Evolutionary conservation across 2,797 vertebrate genomes (phyloP).

Genomic region (Tokudaia muenninki): DNA sequence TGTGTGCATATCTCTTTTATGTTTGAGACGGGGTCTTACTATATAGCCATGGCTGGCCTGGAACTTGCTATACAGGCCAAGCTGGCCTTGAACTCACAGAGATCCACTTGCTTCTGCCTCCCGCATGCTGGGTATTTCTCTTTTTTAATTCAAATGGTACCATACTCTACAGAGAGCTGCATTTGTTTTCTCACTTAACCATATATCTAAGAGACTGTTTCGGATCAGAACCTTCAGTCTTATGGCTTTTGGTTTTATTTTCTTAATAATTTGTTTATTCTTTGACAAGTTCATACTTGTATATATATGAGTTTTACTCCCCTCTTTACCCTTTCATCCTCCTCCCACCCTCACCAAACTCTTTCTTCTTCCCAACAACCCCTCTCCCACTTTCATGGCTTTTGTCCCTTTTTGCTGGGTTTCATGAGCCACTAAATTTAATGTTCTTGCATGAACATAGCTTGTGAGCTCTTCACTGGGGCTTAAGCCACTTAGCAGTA

Average conservation of each 20-base stretch:
- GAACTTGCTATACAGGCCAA: neutral
- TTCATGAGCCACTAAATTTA: neutral
- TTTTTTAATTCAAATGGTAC: neutral
- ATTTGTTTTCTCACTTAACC: conserved; percentile 57
- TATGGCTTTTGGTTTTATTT: neutral
- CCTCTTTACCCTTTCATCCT: neutral
- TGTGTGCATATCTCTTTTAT: neutral
- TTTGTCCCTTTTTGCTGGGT: neutral
- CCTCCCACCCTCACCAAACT: too few species aligned
- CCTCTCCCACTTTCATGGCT: neutral
- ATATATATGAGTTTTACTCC: neutral
- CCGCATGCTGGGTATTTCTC: neutral
- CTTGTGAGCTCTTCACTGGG: neutral
- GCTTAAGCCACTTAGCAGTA: neutral
- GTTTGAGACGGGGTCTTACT: neutral
- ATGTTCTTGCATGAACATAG: neutral
- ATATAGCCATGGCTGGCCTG: neutral
- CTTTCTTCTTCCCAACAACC: neutral
- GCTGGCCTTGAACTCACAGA: neutral
- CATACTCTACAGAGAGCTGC: neutral
- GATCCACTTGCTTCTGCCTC: neutral
- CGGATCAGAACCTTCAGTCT: conserved; percentile 20
- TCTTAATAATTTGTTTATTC: neutral
- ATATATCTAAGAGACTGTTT: conserved; percentile 48
- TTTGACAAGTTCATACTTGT: neutral